These are phyloP conservation scores for Scaptomyza hsui DNA, from an alignment of 1,140 invertebrate genomes.

Conservation along the genomic window DNA sequence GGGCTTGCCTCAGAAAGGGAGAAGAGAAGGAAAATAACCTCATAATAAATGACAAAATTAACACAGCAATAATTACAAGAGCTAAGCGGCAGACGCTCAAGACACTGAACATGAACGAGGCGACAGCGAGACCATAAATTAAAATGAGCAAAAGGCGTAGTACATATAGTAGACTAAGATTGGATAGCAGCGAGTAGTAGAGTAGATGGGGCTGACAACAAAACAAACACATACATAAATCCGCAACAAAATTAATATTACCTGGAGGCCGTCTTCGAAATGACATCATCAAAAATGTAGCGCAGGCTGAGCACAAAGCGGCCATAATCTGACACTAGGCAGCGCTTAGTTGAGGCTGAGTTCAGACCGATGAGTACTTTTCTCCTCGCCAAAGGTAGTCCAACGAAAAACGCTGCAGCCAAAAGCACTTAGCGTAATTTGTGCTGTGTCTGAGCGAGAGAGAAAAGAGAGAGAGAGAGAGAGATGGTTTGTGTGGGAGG, in stretches of 20 bases:
- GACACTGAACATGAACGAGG: conserved; percentile 1
- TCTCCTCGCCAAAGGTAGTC: conserved; percentile 52
- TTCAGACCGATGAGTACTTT: not conserved
- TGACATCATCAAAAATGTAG: conserved; percentile 82
- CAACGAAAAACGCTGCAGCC: conserved; percentile 67
- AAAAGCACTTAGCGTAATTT: conserved; percentile 81
- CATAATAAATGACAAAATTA: conserved; percentile 81
- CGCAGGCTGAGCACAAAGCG: conserved; percentile 67
- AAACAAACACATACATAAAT: conserved; percentile 47
- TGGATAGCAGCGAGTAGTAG: conserved; percentile 5
- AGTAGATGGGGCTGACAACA: not conserved
- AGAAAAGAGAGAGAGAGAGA: conserved; percentile 18
- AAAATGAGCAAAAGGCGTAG: conserved; percentile 20
- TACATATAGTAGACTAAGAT: conserved; percentile 45
- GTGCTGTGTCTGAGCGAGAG: conserved; percentile 43
- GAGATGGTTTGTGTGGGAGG: not conserved
- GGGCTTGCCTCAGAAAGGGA: not conserved
- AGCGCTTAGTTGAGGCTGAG: conserved; percentile 64
- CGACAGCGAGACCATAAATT: conserved; percentile 63
- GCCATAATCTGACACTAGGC: conserved; percentile 79
- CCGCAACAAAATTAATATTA: conserved; percentile 71
- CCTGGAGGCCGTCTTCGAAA: conserved; percentile 65
- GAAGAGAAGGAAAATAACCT: conserved; percentile 28
- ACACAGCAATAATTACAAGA: conserved; percentile 73
- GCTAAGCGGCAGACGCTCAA: conserved; percentile 9